Evolutionary conservation across 2,797 vertebrate genomes (phyloP).

Genomic region (Synanceia verrucosa): DNA sequence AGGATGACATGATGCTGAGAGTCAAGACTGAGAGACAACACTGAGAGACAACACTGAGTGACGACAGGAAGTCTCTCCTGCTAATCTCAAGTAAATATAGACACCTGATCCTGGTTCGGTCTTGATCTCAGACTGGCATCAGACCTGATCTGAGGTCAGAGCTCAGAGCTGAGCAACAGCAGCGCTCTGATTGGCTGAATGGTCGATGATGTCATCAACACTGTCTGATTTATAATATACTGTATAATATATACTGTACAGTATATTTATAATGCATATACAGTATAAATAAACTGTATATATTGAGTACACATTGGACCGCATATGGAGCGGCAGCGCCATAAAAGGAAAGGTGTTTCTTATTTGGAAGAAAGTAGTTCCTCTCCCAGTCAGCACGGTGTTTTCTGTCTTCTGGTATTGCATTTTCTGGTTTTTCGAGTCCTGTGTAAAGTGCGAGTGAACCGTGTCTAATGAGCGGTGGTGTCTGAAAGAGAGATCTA

Average conservation of each 20-base stretch:
- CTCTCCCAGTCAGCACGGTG: background rate
- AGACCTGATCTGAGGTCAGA: background rate
- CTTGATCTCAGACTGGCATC: slow-evolving; percentile 11
- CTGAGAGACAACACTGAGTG: background rate
- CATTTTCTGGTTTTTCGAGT: too few relatives aligned
- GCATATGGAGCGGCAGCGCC: slow-evolving; percentile 88
- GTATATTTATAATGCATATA: too few relatives aligned
- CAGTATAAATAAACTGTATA: too few relatives aligned
- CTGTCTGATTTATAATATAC: background rate
- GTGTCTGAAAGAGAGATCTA: slow-evolving; percentile 28
- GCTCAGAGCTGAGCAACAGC: background rate
- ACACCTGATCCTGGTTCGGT: slow-evolving; percentile 47
- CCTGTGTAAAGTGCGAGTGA: rapidly evolving
- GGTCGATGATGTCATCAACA: background rate
- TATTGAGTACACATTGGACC: slow-evolving; percentile 85
- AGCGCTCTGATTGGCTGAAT: slow-evolving; percentile 11
- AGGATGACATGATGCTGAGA: slow-evolving; percentile 34
- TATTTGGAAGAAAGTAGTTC: slow-evolving; percentile 88
- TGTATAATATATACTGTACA: too few relatives aligned
- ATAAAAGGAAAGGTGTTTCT: slow-evolving; percentile 91
- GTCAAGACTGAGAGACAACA: too few relatives aligned
- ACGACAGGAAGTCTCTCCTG: background rate
- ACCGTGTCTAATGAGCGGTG: rapidly evolving
- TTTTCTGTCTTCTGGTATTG: background rate
- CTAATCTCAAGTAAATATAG: slow-evolving; percentile 60